Conservation (phyloP, 2,888 invertebrate species). For the Anagyrus pseudococci region DNA sequence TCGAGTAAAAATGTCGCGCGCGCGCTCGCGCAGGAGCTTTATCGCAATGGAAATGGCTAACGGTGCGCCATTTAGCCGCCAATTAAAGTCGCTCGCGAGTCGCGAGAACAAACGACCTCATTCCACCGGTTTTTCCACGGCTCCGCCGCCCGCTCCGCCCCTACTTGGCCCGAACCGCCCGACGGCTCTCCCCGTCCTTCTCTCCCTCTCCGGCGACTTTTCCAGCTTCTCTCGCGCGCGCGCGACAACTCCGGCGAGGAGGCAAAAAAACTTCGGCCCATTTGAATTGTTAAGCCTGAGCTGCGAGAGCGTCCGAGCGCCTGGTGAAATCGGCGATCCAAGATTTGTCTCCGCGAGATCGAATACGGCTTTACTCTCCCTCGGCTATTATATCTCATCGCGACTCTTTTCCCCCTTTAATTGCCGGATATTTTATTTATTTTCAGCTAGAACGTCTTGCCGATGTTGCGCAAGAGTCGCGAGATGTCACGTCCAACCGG, state of each 20-base stretch:
- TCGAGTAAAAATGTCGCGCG: slow-evolving; percentile 44
- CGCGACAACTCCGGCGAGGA: too few species aligned
- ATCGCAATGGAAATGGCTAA: slow-evolving; percentile 58
- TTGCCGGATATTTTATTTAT: too few species aligned
- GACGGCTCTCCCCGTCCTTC: slow-evolving; percentile 1
- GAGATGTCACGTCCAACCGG: too few species aligned
- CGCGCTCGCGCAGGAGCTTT: slow-evolving; percentile 47
- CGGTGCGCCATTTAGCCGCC: slow-evolving; percentile 53
- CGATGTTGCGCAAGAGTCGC: too few species aligned
- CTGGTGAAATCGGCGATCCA: too few species aligned
- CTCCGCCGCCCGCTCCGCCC: neutral
- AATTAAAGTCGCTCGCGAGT: slow-evolving; percentile 50
- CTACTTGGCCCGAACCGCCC: neutral
- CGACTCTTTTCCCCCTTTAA: too few species aligned
- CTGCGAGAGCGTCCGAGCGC: slow-evolving; percentile 16
- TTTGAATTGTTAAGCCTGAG: slow-evolving; percentile 29
- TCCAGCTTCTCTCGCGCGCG: neutral
- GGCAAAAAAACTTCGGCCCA: slow-evolving; percentile 23
- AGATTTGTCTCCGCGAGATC: too few species aligned
- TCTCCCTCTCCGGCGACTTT: slow-evolving; percentile 11
- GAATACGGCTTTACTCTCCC: too few species aligned
- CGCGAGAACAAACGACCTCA: slow-evolving; percentile 56
- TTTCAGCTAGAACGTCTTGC: too few species aligned
- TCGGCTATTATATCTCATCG: too few species aligned
- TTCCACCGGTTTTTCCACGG: slow-evolving; percentile 46